Conservation (phyloP, 2,888 invertebrate species). For the Ormyrus pomaceus region DNA sequence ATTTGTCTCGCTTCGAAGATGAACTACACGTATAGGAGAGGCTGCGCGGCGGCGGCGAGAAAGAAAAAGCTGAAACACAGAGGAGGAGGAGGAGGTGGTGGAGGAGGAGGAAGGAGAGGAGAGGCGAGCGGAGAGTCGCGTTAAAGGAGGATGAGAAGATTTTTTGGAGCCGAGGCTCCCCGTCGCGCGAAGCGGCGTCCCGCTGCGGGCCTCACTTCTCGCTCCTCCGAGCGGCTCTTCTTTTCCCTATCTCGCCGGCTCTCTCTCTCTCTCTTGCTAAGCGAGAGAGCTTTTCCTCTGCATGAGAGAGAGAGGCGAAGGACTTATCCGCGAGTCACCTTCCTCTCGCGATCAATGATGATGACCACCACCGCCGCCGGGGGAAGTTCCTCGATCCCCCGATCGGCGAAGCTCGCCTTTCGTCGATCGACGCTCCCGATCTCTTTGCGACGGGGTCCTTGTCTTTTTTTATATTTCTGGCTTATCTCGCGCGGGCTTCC, state of each 20-base stretch:
- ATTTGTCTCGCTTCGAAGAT: constrained; percentile 74
- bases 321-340: too few species aligned
- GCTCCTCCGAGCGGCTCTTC: constrained; percentile 42
- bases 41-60: constrained; percentile 40
- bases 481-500: too few species aligned
- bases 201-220: constrained; percentile 64
- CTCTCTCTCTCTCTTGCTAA: too few species aligned
- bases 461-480: too few species aligned
- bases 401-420: too few species aligned
- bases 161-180: constrained; percentile 63
- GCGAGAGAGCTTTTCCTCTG: too few species aligned
- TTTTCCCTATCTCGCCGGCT: constrained; percentile 40
- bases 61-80: constrained; percentile 48
- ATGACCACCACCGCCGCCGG: too few species aligned
- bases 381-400: too few species aligned
- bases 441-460: too few species aligned
- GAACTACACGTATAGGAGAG: constrained; percentile 46
- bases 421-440: too few species aligned
- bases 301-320: neutral
- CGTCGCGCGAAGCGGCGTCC: constrained; percentile 65
- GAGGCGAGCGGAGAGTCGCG: constrained; percentile 54
- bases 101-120: constrained; percentile 55
- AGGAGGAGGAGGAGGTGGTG: constrained; percentile 25
- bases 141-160: constrained; percentile 63
- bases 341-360: too few species aligned